Evolutionary conservation across 2,797 vertebrate genomes (phyloP), one percentile per base, ranked within the genome.

Genomic region (Salmo trutta): DNA sequence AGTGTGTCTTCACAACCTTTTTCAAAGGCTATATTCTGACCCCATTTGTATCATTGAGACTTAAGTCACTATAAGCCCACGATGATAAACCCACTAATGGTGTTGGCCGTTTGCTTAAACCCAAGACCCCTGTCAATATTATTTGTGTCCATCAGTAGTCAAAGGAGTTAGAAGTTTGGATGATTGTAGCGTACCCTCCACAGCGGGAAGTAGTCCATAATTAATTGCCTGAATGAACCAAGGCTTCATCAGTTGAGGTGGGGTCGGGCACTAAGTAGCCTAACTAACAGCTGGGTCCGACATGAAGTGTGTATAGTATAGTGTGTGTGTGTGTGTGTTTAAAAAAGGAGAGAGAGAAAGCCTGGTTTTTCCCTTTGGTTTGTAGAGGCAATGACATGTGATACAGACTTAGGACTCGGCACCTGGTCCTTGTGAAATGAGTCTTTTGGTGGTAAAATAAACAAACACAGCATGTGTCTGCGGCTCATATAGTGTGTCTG

Each of bases 401-500:
- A 64, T 24, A 27, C 59, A 24, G 10, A 64, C 59, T 64, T 21
- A 24, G 59, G 59, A 64, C 66, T 68, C 65, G 53, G 53, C 36
- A 73, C 77, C 10, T 31, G 75, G 83, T 76, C 87, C 82, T 83
- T 66, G 77, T 71, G 33, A 83, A 54, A 29, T 77, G 33, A 79
- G 77, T 56, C 67, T 87, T 51, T 27, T 4, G 41, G 70, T 82
- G 80, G 82, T 85, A 87, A 83, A 82, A 74, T 87, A 83, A 88
- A 90, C 82, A 86, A 69, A 68, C 29, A 68, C 66, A 31, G 16
- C 31, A 31, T 68, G 66, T 31, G 41, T 31, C 27, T 68, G 31
- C 2, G 31, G 29, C 16, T 31, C 6, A 33, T 67, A 47, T 47
- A 47, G 65, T 67, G 64, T 69, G 68, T 69, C 17, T 41, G 41